Conservation (phyloP, 2,113 vertebrate genomes). For the Poecilia latipinna region DNA sequence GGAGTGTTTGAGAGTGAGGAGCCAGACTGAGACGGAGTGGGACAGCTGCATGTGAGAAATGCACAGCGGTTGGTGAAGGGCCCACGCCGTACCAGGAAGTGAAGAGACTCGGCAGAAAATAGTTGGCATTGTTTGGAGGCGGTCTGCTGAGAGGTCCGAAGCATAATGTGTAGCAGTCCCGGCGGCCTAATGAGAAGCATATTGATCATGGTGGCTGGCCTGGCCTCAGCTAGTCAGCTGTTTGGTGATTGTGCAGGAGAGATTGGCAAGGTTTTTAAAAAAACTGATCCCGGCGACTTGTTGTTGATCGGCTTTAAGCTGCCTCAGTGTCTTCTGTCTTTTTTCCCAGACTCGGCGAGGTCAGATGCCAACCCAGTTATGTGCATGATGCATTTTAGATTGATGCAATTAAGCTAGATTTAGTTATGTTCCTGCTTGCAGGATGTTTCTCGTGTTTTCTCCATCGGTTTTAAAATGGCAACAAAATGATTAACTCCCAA, state of each 20-base stretch:
- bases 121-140: constrained; percentile 74
- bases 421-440: neutral
- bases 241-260: constrained; percentile 22
- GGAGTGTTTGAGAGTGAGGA: constrained; percentile 20
- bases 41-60: constrained; percentile 66
- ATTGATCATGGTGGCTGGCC: constrained; percentile 48
- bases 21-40: constrained; percentile 40
- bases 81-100: constrained; percentile 79
- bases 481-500: too few relatives aligned
- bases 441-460: too few relatives aligned
- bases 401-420: neutral
- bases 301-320: constrained; percentile 3
- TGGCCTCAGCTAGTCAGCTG: constrained; percentile 39
- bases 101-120: constrained; percentile 65
- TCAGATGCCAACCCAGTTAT: neutral
- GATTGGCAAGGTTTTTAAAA: constrained; percentile 25
- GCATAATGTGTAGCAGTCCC: constrained; percentile 20
- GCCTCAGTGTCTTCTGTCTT: neutral
- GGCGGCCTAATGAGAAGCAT: constrained; percentile 41
- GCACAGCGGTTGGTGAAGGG: constrained; percentile 40
- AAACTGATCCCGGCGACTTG: constrained; percentile 6
- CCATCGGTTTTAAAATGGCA: too few relatives aligned
- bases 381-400: neutral
- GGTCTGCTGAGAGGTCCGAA: constrained; percentile 44
- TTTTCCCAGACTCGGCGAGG: neutral